These are phyloP conservation scores for Phalacrocorax pelagicus DNA, from an alignment of 2,113 vertebrate genomes.

Conservation along the genomic window DNA sequence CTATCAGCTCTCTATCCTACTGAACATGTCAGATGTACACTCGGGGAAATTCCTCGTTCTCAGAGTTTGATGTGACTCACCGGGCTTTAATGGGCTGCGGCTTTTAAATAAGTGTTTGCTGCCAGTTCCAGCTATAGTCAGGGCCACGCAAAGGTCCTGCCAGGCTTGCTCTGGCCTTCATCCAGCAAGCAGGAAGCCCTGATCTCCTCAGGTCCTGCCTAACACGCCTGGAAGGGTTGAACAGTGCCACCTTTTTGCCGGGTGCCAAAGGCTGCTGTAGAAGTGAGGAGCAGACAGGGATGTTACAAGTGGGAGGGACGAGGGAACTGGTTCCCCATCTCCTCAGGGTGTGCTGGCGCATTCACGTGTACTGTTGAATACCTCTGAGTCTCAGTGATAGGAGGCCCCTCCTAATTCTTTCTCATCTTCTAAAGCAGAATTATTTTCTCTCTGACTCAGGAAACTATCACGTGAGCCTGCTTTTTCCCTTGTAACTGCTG, in stretches of 20 bases:
- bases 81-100: neutral
- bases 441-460: neutral
- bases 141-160: neutral
- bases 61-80: neutral
- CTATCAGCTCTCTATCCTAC: neutral
- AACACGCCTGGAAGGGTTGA: neutral
- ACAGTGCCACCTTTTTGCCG: too few species aligned
- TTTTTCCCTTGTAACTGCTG: neutral
- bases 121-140: fast-evolving
- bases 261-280: neutral
- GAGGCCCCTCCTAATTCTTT: neutral
- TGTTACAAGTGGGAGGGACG: neutral
- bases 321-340: neutral
- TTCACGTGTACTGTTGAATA: neutral
- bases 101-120: neutral
- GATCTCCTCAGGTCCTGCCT: neutral
- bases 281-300: neutral
- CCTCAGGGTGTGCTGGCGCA: neutral
- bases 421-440: neutral
- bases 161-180: neutral
- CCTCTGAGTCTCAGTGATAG: neutral
- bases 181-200: neutral
- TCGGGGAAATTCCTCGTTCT: fast-evolving
- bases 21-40: neutral
- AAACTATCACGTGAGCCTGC: neutral